Percentiles rank a stretch among this genome's conserved stretches.
Conservation (phyloP, 2,113 vertebrate genomes). For the Sinocyclocheilus grahami region DNA sequence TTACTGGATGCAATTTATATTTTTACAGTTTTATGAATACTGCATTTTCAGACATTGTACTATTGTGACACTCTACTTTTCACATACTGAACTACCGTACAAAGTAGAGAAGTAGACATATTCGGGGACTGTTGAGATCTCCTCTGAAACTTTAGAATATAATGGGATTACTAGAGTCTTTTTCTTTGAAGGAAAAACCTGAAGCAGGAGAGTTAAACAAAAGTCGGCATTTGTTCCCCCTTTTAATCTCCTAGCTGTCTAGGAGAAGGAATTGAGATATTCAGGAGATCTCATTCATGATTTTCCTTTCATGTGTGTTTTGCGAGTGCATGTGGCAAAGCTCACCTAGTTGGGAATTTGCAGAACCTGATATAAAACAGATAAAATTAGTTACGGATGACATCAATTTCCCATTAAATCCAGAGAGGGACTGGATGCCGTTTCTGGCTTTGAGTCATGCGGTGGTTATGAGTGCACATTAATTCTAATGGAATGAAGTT, state of each 20-base stretch:
- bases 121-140: background rate
- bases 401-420: constrained; percentile 36
- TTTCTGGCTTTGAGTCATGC: constrained; percentile 1
- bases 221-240: background rate
- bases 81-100: background rate
- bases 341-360: background rate
- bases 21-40: background rate
- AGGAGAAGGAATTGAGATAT: background rate
- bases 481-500: constrained; percentile 32
- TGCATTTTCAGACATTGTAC: background rate
- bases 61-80: background rate
- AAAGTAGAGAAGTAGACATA: background rate
- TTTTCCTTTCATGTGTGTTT: constrained; percentile 24
- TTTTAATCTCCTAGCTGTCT: background rate
- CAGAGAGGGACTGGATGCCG: constrained; percentile 16
- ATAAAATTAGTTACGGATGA: constrained; percentile 44
- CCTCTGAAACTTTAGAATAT: background rate
- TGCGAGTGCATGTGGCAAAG: background rate
- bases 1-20: background rate
- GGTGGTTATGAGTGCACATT: constrained; percentile 42
- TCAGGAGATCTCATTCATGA: background rate
- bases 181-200: background rate
- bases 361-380: constrained; percentile 27
- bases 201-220: background rate
- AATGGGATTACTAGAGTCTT: background rate